phyloP scores from a whole-genome alignment of 2,797 vertebrate genomes.

The Poeciliopsis infans region DNA sequence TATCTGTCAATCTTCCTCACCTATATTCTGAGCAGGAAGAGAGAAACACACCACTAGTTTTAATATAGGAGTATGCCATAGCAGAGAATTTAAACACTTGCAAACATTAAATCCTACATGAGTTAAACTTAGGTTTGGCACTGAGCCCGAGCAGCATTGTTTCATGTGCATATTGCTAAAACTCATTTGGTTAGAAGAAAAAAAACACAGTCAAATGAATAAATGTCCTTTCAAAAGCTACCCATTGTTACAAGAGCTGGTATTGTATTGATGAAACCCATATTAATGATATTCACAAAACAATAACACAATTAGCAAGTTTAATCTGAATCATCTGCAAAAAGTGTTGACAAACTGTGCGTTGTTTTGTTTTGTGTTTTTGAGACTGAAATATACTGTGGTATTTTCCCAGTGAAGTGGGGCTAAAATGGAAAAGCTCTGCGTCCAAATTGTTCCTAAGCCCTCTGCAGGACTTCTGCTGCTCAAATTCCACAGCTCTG shows the following conservation, averaged over 20 bases:
- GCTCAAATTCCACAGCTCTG: conserved; percentile 48
- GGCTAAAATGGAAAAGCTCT: conserved; percentile 58
- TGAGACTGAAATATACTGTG: neutral
- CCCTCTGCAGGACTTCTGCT: conserved; percentile 58
- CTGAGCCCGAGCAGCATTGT: conserved; percentile 12
- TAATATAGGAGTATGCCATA: neutral
- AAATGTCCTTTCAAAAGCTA: conserved; percentile 21
- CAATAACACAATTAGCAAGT: neutral
- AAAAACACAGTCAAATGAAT: neutral
- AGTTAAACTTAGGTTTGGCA: conserved; percentile 32
- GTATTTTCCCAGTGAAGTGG: conserved; percentile 31
- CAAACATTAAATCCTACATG: conserved; percentile 43
- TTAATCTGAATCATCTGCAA: neutral
- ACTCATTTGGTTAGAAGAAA: conserved; percentile 9
- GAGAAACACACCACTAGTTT: neutral
- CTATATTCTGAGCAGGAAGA: neutral
- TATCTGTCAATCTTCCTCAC: conserved; percentile 27
- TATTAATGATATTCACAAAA: conserved; percentile 40
- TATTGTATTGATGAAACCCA: conserved; percentile 38
- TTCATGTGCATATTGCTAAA: conserved; percentile 27
- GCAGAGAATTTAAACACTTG: conserved; percentile 43
- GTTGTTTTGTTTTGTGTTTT: neutral
- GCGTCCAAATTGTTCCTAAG: conserved; percentile 63
- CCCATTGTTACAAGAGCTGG: conserved; percentile 12
- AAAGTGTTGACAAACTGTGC: neutral